Evolutionary conservation across 2,888 invertebrate genomes (phyloP), one percentile per base, ranked within the genome.

Genomic region (Cryptophagus acutangulus): DNA sequence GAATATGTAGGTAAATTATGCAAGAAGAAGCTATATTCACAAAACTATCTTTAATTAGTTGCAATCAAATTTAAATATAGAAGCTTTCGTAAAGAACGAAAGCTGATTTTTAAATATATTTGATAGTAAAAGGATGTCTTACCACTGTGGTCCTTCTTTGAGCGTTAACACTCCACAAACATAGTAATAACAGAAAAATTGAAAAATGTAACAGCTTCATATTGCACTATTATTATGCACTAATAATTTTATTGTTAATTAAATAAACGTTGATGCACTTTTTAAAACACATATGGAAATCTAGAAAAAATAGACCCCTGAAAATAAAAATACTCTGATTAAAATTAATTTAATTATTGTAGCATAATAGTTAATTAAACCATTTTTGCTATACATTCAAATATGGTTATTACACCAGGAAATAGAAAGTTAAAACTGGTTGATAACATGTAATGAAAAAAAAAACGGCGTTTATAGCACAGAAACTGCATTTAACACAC

Each of bases 201-300:
- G 42, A 36, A 14, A 33, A 15, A 30, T 33, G 24, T n/a, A 38
- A 35, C 18, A 38, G 25, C 39, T 38, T 45, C 45, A 45, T 45
- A 24, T 31, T 45, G 34, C 38, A 33, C 37, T 17, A 9, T n/a
- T n/a, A 31, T 29, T 2, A 15, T 3, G 4, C 36, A 36, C 37
- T 24, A n/a, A n/a, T 25, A 35, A 36, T 36, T 28, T 20, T 8
- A 5, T 20, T 36, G 10, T 25, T 5, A 36, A 9, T 33, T n/a
- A 33, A 14, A 14, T 33, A 33, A n/a, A n/a, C 33, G 8, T 6
- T 6, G 8, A 36, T n/a, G 12, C 28, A 10, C 12, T 28, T 31
- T 31, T 25, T 34, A 18, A 31, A 13, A 18, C 20, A 18, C 34
- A 34, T 43, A 43, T 29, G 43, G 30, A 24, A 36, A 40, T 24